Base-by-base conservation (phyloP, 2,797 vertebrate species). In the Trachops cirrhosus region DNA sequence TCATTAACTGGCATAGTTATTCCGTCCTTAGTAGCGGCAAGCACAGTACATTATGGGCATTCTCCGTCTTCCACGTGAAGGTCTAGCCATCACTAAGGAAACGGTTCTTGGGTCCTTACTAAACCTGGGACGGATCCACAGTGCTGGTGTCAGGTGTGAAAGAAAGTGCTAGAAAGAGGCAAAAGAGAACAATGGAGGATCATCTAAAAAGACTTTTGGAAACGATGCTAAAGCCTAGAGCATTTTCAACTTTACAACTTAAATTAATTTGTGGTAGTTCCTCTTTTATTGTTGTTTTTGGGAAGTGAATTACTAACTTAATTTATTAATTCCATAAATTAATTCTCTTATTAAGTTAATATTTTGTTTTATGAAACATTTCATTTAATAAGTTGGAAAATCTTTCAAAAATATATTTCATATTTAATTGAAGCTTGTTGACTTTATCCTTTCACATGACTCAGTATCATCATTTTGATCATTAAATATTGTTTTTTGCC, bases 341-440 rank as follows among this genome's bases (percentile, higher is more conserved):
- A 54, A 34, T 87, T 88, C n/a, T 74, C 6, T 80, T 62, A 46
- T 64, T 71, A 37, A 22, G 6, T 26, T 39, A 59, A 64, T 82
- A 50, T 52, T 86, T 95, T 79, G 54, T 70, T 54, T 89, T 74
- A 62, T 84, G 59, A 89, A 91, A 64, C 24, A 52, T 67, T 91
- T 86, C 18, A 59, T 64, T 62, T 91, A 21, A 67, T 34, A 79
- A 93, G 26, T 29, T 71, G 2, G 19, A 44, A 50, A 50, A 59
- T 70, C 7, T 71, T 95, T 70, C 16, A 52, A 78, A 86, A 67
- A 84, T 59, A 2, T 46, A 50, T 74, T 83, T 2, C 9, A 19
- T 41, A 22, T 44, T 94, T 85, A 52, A 59, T 24, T 85, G 52
- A 79, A 68, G 18, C 75, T 26, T 73, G 6, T 57, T 86, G 22